These are phyloP conservation scores for Canis aureus DNA, from an alignment of 2,113 vertebrate species.

Conservation along the genomic window DNA sequence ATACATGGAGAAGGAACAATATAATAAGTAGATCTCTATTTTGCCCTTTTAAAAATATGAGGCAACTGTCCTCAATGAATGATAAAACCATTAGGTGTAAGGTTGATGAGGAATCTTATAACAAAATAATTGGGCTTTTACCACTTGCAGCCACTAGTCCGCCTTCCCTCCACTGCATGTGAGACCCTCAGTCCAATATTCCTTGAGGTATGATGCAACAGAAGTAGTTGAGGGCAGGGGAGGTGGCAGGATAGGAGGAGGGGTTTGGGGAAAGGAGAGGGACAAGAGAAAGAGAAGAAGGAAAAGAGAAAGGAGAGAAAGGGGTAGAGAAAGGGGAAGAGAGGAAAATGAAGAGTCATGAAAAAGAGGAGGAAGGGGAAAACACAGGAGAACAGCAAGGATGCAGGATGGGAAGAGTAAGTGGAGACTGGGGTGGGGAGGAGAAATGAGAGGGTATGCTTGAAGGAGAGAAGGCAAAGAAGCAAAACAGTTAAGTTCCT, in stretches of 20 bases:
- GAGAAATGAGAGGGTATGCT: not conserved
- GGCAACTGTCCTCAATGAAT: not conserved
- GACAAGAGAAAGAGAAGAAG: not conserved
- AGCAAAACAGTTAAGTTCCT: not conserved
- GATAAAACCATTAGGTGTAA: not conserved
- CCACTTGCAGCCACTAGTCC: not conserved
- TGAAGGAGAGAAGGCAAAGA: not conserved
- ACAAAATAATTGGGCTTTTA: not conserved
- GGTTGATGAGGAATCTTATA: not conserved
- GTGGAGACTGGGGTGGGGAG: too few species aligned
- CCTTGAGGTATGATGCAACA: not conserved
- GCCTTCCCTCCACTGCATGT: not conserved
- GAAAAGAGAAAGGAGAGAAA: not conserved
- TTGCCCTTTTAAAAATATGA: not conserved
- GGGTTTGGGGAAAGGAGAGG: not conserved
- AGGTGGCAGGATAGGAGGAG: fast-evolving
- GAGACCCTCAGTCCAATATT: not conserved
- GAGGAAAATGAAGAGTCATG: not conserved
- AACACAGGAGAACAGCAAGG: not conserved
- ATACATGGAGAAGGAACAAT: not conserved
- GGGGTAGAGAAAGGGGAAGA: not conserved
- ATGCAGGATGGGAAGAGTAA: not conserved
- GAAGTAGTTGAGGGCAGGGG: not conserved
- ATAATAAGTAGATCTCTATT: not conserved
- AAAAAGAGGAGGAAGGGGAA: too few species aligned